phyloP scores from a whole-genome alignment of 2,888 invertebrate species.

The Tipula lateralis region DNA sequence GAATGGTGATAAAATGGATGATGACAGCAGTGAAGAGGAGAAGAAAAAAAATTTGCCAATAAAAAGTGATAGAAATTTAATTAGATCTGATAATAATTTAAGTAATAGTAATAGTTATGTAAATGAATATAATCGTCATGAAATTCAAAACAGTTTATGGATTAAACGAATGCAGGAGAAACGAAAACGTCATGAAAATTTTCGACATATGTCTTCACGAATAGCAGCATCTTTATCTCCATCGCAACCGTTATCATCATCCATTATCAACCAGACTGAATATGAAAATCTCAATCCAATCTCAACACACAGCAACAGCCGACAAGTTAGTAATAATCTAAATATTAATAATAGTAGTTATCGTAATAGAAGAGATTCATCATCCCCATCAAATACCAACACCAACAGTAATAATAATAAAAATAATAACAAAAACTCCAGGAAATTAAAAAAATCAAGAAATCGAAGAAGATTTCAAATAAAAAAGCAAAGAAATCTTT shows the following conservation, averaged over 20 bases:
- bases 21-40: background rate
- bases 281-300: conserved; percentile 7
- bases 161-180: conserved; percentile 25
- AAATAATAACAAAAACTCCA: conserved; percentile 37
- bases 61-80: conserved; percentile 19
- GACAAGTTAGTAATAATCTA: background rate
- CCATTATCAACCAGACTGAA: background rate
- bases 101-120: conserved; percentile 30
- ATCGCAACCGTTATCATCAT: background rate
- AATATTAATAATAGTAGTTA: conserved; percentile 31
- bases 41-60: background rate
- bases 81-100: conserved; percentile 27
- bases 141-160: background rate
- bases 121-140: background rate
- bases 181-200: background rate
- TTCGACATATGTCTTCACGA: background rate
- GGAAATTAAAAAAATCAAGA: background rate
- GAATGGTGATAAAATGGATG: conserved; percentile 27
- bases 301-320: conserved; percentile 32
- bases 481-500: conserved; percentile 41
- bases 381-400: conserved; percentile 32
- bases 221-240: background rate
- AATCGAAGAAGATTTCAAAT: background rate
- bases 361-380: conserved; percentile 33
- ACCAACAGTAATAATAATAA: conserved; percentile 34